Evolutionary conservation across 2,888 invertebrate genomes (phyloP).

Genomic region (Papilio protenor): DNA sequence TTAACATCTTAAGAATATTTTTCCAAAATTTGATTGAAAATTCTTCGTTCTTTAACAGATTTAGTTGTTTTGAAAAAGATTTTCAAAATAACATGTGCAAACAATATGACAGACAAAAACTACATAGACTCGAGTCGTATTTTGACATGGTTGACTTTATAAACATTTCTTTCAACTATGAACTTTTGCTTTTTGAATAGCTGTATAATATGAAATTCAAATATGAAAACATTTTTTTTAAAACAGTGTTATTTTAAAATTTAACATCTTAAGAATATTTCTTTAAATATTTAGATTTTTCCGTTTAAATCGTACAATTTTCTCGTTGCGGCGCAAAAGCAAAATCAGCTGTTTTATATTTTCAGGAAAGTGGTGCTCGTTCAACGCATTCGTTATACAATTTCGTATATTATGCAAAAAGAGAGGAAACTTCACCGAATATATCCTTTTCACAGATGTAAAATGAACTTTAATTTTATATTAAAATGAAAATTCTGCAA

Average conservation of each 20-base stretch:
- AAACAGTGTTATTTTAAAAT: neutral
- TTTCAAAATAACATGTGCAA: too few species aligned
- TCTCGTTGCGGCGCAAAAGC: slow-evolving; percentile 9
- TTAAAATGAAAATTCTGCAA: neutral
- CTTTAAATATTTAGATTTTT: neutral
- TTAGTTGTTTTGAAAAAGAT: neutral
- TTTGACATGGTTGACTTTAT: neutral
- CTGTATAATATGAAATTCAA: neutral
- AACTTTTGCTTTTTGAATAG: neutral
- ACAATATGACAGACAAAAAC: too few species aligned
- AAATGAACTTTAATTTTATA: slow-evolving; percentile 1
- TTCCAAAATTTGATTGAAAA: too few species aligned
- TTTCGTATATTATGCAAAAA: slow-evolving; percentile 15
- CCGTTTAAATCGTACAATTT: neutral
- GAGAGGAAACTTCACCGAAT: neutral
- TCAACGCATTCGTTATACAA: slow-evolving; percentile 5
- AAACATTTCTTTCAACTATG: neutral
- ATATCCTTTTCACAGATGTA: neutral
- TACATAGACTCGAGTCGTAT: neutral
- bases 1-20: neutral
- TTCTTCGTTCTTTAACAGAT: neutral
- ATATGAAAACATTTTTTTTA: too few species aligned
- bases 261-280: neutral
- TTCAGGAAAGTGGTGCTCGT: neutral
- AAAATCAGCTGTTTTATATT: slow-evolving; percentile 14